phyloP scores from a whole-genome alignment of 64 coral and sea anemone species.

The Actinia tenebrosa region DNA sequence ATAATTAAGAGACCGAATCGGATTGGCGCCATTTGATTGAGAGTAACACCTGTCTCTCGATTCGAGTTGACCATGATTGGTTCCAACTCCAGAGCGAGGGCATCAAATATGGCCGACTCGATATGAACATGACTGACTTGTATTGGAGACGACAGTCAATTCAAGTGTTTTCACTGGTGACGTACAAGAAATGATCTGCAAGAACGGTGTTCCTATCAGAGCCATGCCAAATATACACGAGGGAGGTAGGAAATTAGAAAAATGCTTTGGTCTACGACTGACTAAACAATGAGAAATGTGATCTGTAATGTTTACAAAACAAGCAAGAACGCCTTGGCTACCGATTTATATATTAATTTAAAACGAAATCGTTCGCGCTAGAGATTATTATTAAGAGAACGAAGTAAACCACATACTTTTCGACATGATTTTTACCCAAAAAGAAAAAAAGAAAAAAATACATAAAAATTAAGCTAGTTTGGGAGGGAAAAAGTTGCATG shows the following conservation, averaged over 20 bases:
- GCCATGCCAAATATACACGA: conserved; percentile 69
- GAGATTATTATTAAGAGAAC: too few relatives aligned
- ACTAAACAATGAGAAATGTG: not conserved
- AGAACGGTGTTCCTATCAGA: conserved; percentile 58
- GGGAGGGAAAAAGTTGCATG: not conserved
- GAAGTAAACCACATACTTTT: too few relatives aligned
- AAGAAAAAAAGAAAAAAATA: too few relatives aligned
- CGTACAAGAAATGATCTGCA: conserved; percentile 58
- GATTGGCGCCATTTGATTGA: not conserved
- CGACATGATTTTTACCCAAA: too few relatives aligned
- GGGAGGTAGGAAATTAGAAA: conserved; percentile 38
- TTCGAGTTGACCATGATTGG: not conserved
- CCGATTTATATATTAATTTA: too few relatives aligned
- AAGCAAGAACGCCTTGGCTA: not conserved
- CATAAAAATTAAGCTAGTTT: not conserved
- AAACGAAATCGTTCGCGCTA: too few relatives aligned
- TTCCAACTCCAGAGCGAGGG: not conserved
- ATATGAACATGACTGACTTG: not conserved
- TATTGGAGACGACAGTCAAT: not conserved
- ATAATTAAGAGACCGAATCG: not conserved
- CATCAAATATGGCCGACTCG: conserved; percentile 6
- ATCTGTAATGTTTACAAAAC: not conserved
- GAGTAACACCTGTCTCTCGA: not conserved
- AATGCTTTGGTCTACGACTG: not conserved
- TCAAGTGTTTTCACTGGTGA: conserved; percentile 10